Conservation (phyloP, 2,888 invertebrate genomes). For the Dicycla oo region DNA sequence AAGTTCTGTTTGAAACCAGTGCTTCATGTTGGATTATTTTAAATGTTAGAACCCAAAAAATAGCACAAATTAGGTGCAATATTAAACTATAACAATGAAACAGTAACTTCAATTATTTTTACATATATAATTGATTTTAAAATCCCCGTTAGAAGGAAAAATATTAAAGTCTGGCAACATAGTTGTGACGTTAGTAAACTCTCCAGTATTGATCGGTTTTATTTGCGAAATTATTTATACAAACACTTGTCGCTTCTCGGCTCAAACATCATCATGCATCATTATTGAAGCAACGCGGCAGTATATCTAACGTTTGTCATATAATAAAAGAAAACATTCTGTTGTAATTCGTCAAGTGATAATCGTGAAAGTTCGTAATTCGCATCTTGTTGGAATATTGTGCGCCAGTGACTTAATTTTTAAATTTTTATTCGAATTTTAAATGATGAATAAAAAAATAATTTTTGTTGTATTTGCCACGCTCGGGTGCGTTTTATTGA, state of each 20-base stretch:
- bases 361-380: constrained; percentile 39
- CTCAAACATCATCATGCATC: constrained; percentile 57
- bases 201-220: constrained; percentile 76
- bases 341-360: constrained; percentile 14
- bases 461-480: constrained; percentile 66
- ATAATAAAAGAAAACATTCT: constrained; percentile 4
- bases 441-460: constrained; percentile 69
- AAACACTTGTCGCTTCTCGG: constrained; percentile 75
- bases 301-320: constrained; percentile 12
- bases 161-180: constrained; percentile 65
- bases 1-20: neutral
- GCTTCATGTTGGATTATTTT: neutral
- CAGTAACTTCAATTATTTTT: accelerated
- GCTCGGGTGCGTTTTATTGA: constrained; percentile 67
- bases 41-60: accelerated
- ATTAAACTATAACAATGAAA: neutral
- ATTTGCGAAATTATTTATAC: constrained; percentile 74
- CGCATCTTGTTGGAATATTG: constrained; percentile 23
- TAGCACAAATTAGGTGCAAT: accelerated
- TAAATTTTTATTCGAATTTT: constrained; percentile 44
- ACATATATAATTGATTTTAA: accelerated
- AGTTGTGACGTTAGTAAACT: constrained; percentile 77
- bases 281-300: constrained; percentile 58
- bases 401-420: constrained; percentile 38
- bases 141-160: neutral